Evolutionary conservation across 1,140 invertebrate species (phyloP), one percentile per base, ranked within the genome.

Genomic region (Tetragnatha versicolor): DNA sequence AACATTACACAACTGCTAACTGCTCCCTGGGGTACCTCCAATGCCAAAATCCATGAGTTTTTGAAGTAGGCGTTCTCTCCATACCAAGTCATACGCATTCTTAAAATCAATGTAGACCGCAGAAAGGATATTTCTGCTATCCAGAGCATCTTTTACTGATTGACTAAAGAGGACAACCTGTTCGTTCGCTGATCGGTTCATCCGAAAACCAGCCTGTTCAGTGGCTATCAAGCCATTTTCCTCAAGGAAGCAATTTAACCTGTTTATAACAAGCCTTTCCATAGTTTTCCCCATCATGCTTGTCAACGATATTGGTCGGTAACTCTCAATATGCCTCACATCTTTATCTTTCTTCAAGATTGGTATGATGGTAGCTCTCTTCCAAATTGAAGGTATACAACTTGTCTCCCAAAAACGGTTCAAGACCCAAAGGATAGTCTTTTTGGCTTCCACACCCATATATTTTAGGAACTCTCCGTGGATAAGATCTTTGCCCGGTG

Each of bases 21-120:
- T 68, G 65, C 42, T 20, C 42, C 65, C 45, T 68, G 42, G 2
- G 42, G 42, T 25, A 68, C 47, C 42, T 49, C 25, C 3, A 33
- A 68, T 14, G 17, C 27, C 42, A 31, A 49, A 20, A 51, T 49
- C 31, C 14, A 51, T 2, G 12, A 68, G 25, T 51, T 68, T 51
- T 37, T 68, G 27, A 0, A n/a, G 12, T 14, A 68, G 29, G 49
- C 27, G 6, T 14, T 49, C 25, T 29, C 31, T 68, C 42, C 65
- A 68, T 7, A 68, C 45, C 17, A 14, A 5, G 29, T 68, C 65
- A 31, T 68, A 68, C 33, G 42, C 25, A 22, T 29, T 49, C 35
- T 68, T 68, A 27, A 68, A 68, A 51, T 68, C 65, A 51, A 51
- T 33, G 51, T n/a, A n/a, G n/a, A 68, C 45, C n/a, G 29, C 65